phyloP scores from a whole-genome alignment of 2,888 invertebrate genomes.

The Ophioninae sp. region DNA sequence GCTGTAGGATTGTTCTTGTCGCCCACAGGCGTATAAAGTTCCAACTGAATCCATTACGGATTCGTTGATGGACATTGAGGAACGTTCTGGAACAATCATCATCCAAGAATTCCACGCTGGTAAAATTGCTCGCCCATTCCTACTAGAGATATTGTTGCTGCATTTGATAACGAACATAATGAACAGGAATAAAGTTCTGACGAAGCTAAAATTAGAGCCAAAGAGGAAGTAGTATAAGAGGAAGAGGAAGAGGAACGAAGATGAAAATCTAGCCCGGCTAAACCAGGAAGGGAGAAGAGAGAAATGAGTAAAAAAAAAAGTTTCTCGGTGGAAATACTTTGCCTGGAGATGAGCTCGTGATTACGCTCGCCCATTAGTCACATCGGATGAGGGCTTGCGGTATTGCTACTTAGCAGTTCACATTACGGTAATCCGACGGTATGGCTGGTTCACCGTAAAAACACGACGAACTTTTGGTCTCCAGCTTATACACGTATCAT shows the following conservation, averaged over 20 bases:
- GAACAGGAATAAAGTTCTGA: constrained; percentile 30
- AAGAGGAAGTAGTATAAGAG: background rate
- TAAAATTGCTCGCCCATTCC: constrained; percentile 3
- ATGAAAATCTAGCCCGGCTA: background rate
- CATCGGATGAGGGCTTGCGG: constrained; percentile 25
- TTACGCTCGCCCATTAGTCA: constrained; percentile 45
- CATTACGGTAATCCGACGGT: constrained; percentile 23
- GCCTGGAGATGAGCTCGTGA: constrained; percentile 26
- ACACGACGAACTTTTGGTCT: too few species aligned
- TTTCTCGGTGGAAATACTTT: constrained; percentile 33
- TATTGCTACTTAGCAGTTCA: constrained; percentile 23
- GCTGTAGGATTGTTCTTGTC: constrained; percentile 17
- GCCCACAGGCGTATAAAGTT: background rate
- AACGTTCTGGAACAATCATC: background rate
- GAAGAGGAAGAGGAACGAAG: background rate
- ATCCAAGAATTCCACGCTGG: background rate
- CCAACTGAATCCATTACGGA: constrained; percentile 5
- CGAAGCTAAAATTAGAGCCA: constrained; percentile 1
- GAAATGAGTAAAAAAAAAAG: constrained; percentile 24
- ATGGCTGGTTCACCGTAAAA: constrained; percentile 15
- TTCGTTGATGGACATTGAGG: constrained; percentile 20
- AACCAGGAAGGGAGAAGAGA: background rate
- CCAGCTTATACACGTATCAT: background rate
- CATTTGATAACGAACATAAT: constrained; percentile 22
- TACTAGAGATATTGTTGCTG: constrained; percentile 5